Conservation (phyloP, 2,888 invertebrate species). For the Polietes domitor region DNA sequence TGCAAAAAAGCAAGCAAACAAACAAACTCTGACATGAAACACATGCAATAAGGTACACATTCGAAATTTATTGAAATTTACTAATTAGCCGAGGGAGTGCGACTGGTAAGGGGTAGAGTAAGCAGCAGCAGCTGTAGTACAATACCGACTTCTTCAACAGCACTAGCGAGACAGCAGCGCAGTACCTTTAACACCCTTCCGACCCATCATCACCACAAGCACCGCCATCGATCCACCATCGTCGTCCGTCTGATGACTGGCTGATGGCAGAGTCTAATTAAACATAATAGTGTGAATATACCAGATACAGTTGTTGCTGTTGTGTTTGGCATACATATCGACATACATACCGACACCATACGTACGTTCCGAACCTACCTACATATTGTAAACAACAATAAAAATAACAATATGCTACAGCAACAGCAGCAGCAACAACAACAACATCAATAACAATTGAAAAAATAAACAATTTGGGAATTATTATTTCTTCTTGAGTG, state of each 20-base stretch:
- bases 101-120: constrained; percentile 4
- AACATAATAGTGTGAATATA: constrained; percentile 32
- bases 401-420: constrained; percentile 2
- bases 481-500: constrained; percentile 14
- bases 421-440: constrained; percentile 15
- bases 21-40: constrained; percentile 18
- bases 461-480: constrained; percentile 38
- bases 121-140: neutral
- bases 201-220: neutral
- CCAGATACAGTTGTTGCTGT: constrained; percentile 1
- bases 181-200: neutral
- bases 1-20: constrained; percentile 1
- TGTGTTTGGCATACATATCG: neutral
- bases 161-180: neutral
- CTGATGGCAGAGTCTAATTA: constrained; percentile 22
- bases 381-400: constrained; percentile 28
- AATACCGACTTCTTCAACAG: neutral
- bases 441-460: constrained; percentile 13
- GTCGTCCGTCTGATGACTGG: neutral
- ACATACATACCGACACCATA: too few relatives aligned
- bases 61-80: constrained; percentile 31
- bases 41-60: constrained; percentile 21
- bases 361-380: neutral
- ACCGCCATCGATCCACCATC: neutral
- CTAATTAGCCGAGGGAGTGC: constrained; percentile 1